Conservation (phyloP, 1,140 invertebrate genomes). For the Bacillus rossius region DNA sequence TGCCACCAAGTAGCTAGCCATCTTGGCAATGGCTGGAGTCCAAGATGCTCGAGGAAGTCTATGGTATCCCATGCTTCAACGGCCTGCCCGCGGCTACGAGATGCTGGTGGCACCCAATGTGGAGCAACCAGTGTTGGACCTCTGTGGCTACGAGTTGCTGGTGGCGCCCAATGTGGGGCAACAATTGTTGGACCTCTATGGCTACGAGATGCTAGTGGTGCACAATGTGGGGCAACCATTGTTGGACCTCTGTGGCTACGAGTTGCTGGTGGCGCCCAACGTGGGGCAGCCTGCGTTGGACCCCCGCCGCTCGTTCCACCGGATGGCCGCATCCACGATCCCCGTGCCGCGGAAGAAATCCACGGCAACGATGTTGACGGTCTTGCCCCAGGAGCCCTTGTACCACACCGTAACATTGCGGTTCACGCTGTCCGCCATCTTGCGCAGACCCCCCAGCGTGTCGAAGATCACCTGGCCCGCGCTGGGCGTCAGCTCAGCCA, state of each 20-base stretch:
- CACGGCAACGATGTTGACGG: constrained; percentile 54
- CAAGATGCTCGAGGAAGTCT: no score
- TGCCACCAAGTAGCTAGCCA: no score
- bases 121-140: no score
- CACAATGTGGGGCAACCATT: no score
- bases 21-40: no score
- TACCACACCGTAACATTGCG: constrained; percentile 51
- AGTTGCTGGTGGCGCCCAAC: no score
- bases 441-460: constrained; percentile 45
- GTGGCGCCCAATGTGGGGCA: background rate
- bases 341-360: constrained; percentile 55
- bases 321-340: constrained; percentile 51
- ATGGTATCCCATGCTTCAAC: no score
- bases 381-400: constrained; percentile 44
- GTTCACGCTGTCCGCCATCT: constrained; percentile 54
- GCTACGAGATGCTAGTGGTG: no score
- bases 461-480: constrained; percentile 47
- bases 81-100: no score
- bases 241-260: no score
- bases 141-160: no score
- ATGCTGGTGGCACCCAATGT: no score
- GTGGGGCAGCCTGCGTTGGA: background rate
- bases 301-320: constrained; percentile 40
- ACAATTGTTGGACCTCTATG: background rate
- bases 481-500: constrained; percentile 58